A percentile compares a stretch with the other conserved stretches of the same genome.
Evolutionary conservation across 2,113 vertebrate species (phyloP).

Genomic region (Nansenia antarctica): DNA sequence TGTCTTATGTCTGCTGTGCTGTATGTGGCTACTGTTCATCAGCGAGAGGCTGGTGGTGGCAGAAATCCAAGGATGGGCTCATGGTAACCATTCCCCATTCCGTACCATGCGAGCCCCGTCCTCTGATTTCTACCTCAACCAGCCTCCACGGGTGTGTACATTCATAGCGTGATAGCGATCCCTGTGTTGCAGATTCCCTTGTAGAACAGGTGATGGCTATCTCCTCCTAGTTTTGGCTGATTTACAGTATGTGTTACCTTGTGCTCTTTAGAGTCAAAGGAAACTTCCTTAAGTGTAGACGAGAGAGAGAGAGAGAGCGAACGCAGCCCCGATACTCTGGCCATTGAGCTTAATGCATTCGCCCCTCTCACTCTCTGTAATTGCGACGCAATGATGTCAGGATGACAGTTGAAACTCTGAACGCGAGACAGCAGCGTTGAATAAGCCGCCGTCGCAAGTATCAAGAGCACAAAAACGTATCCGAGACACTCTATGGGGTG

Average conservation of each 20-base stretch:
- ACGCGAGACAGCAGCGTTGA: conserved; percentile 64
- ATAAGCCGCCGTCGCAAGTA: conserved; percentile 67
- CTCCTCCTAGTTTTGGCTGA: not conserved
- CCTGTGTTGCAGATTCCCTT: too few relatives aligned
- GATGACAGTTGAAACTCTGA: conserved; percentile 66
- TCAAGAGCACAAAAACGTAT: conserved; percentile 67
- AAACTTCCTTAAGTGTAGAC: not conserved
- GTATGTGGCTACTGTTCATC: too few relatives aligned
- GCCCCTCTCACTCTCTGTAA: conserved; percentile 69
- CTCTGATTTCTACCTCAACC: too few relatives aligned
- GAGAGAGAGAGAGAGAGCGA: not conserved
- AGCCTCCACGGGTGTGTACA: too few relatives aligned
- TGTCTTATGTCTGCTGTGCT: too few relatives aligned
- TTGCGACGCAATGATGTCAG: conserved; percentile 70
- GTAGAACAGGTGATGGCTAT: not conserved
- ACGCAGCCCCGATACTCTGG: conserved; percentile 37
- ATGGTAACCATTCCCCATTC: too few relatives aligned
- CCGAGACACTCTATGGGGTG: conserved; percentile 76
- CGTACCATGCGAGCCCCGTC: too few relatives aligned
- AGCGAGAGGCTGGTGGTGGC: too few relatives aligned
- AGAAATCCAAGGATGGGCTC: too few relatives aligned
- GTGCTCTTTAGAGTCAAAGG: conserved; percentile 14
- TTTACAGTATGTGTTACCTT: not conserved
- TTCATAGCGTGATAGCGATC: too few relatives aligned
- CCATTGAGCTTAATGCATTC: conserved; percentile 35